phyloP scores from a whole-genome alignment of 2,888 invertebrate species.

The Rhagonycha lutea region DNA sequence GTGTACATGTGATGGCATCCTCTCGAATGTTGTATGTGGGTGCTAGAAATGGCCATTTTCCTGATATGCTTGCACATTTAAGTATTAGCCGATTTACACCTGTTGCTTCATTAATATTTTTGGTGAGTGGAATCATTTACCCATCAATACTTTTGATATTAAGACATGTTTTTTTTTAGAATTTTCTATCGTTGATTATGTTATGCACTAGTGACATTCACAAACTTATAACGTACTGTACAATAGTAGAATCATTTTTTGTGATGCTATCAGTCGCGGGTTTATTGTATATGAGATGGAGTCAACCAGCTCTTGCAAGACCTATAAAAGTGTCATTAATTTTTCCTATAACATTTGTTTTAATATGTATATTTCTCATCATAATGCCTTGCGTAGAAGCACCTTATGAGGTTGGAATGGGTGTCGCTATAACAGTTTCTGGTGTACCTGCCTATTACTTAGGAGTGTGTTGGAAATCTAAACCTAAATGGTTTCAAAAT shows the following conservation, averaged over 20 bases:
- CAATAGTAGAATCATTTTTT: conserved; percentile 91
- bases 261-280: conserved; percentile 86
- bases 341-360: conserved; percentile 77
- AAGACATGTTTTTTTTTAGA: conserved; percentile 63
- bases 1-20: conserved; percentile 94
- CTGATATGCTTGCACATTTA: conserved; percentile 77
- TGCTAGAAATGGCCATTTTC: conserved; percentile 89
- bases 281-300: conserved; percentile 81
- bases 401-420: conserved; percentile 79
- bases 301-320: conserved; percentile 74
- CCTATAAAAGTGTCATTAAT: conserved; percentile 76
- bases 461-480: conserved; percentile 70
- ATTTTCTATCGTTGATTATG: conserved; percentile 82
- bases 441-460: conserved; percentile 82
- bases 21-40: conserved; percentile 91
- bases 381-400: conserved; percentile 79
- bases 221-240: conserved; percentile 86
- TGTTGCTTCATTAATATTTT: conserved; percentile 78
- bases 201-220: conserved; percentile 82
- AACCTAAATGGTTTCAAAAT: conserved; percentile 64
- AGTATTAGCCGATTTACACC: conserved; percentile 77
- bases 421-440: conserved; percentile 75
- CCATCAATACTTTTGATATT: not conserved
- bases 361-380: conserved; percentile 77
- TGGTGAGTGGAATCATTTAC: conserved; percentile 60